Base-by-base conservation (phyloP, 1,140 invertebrate genomes). In the Meloidogyne exigua region DNA sequence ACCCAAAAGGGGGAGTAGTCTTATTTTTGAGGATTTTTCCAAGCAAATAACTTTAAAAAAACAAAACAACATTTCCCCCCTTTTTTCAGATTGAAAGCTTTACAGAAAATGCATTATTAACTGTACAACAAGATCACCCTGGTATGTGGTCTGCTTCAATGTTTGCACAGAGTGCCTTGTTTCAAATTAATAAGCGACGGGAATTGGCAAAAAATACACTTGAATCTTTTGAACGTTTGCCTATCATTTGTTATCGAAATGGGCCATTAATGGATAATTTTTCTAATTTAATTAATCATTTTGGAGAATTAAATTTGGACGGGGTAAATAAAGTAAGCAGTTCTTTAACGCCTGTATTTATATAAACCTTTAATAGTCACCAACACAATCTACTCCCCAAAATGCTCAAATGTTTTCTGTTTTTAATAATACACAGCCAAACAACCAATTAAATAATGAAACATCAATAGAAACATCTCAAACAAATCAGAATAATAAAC, bases 381-480 rank as follows among this genome's bases (percentile, higher is more conserved):
- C 71, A 23, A 9, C 39, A 36, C 57, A 64, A 5, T 28, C 57
- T 13, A 73, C 71, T 0, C 71, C 71, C 21, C 57, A 65, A 62
- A 73, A 65, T 63, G 71, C 71, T 36, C 42, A 73, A 28, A 73
- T 73, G 71, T 73, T 73, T 65, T 36, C 71, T 18, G n/a, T 71
- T 26, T 9, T 18, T 2, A 71, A 15, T 26, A 4, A 18, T 15
- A n/a, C 13, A 1, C 39, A 44, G 4, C n/a, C 4, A 15, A 25
- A 71, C 5, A 44, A 21, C 9, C 5, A 13, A 28, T 18, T 15
- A 3, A 44, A 25, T 23, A 64, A 62, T 26, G 44, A 3, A 39
- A 5, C 21, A 26, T 21, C 70, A 57, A n/a, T 5, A 39, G 36
- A 10, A 9, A 39, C 36, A 0, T 39, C 36, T 49, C 4, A 13